Conservation (phyloP, 2,888 invertebrate genomes). For the Colletes collaris region DNA sequence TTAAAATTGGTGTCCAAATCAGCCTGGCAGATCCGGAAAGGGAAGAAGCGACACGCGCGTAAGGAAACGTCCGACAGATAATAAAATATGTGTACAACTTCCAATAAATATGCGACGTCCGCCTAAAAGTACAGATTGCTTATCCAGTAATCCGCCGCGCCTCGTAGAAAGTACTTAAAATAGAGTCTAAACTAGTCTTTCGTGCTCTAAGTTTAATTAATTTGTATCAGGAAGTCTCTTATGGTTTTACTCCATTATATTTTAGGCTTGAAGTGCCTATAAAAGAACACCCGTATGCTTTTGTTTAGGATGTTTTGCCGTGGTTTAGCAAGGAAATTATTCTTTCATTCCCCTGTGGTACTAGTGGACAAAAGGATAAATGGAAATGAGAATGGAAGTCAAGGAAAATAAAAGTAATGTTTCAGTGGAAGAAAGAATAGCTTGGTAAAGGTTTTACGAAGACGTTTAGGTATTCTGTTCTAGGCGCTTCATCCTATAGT, state of each 20-base stretch:
- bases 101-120: slow-evolving; percentile 77
- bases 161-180: slow-evolving; percentile 79
- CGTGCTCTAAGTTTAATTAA: slow-evolving; percentile 71
- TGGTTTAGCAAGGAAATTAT: too few species aligned
- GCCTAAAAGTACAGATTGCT: slow-evolving; percentile 73
- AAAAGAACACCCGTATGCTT: background rate
- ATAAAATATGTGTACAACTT: slow-evolving; percentile 75
- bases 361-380: too few species aligned
- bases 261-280: slow-evolving; percentile 18
- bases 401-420: too few species aligned
- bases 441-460: background rate
- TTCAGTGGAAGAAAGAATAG: too few species aligned
- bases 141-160: slow-evolving; percentile 68
- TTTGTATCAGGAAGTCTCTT: slow-evolving; percentile 71
- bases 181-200: slow-evolving; percentile 79
- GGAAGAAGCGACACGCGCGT: slow-evolving; percentile 43
- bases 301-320: background rate
- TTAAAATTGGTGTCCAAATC: slow-evolving; percentile 62
- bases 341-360: too few species aligned
- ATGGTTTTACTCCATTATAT: slow-evolving; percentile 67
- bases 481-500: slow-evolving; percentile 45
- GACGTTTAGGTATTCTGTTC: background rate
- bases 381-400: too few species aligned
- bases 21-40: slow-evolving; percentile 61
- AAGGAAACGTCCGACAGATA: slow-evolving; percentile 40